Percentiles rank a stretch among this genome's conserved stretches.
Evolutionary conservation across 1,140 invertebrate genomes (phyloP).

Genomic region (Olivierus martensii): DNA sequence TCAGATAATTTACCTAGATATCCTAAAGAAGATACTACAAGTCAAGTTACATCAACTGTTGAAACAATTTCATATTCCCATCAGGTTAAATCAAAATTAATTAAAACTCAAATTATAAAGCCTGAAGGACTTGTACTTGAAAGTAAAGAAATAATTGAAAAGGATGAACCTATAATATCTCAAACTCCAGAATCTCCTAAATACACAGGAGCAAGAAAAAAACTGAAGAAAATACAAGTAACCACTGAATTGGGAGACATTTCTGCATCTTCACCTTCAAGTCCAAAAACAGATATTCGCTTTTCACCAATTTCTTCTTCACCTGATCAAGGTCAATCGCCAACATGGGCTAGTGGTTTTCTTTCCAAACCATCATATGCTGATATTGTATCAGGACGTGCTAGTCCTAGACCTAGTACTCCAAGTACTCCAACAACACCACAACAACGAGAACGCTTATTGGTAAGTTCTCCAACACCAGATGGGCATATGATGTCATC

Average conservation of each 20-base stretch:
- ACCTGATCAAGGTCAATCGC: not conserved
- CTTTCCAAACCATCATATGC: conserved; percentile 16
- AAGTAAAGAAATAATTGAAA: too few species aligned
- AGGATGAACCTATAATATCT: not conserved
- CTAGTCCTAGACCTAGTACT: conserved; percentile 6
- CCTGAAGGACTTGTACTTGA: too few species aligned
- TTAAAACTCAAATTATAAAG: too few species aligned
- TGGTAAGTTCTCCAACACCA: not conserved
- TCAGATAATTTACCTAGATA: too few species aligned
- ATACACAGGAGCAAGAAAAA: too few species aligned
- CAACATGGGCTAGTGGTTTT: conserved; percentile 13
- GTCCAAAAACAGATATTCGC: not conserved
- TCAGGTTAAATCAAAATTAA: too few species aligned
- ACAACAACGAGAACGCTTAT: not conserved
- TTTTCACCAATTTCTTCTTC: not conserved
- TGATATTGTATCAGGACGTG: conserved; percentile 11
- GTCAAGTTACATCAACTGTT: too few species aligned
- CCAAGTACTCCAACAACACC: not conserved
- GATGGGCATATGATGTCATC: not conserved
- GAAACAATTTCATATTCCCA: too few species aligned
- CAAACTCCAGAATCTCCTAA: not conserved
- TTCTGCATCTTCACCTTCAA: not conserved
- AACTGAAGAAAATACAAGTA: too few species aligned
- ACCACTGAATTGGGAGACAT: not conserved
- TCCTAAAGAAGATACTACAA: too few species aligned